Base-by-base conservation (phyloP, 2,888 invertebrate species). In the Argyra leucocephala region DNA sequence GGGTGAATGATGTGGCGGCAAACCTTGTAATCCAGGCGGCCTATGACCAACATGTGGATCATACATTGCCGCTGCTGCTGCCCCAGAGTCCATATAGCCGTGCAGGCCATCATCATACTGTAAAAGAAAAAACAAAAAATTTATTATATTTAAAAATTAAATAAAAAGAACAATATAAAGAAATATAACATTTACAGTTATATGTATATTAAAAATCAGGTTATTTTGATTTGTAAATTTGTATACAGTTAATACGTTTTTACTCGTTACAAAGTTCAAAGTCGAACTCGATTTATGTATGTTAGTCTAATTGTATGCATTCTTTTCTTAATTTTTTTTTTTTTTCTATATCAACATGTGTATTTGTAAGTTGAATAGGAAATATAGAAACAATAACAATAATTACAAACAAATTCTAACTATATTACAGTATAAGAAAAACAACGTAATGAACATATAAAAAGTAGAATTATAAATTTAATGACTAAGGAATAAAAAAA, bases 101-200 rank as follows among this genome's bases (percentile, higher is more conserved):
- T 89, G 88, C 84, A 93, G 90, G 85, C 92, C 91, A 84, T 93
- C 93, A 85, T 94, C 93, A 86, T 94, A 94, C 93, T 94, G 83
- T n/a, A 80, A 82, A 69, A 72, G 65, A 64, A 31, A 61, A 21
- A 63, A 60, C 66, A 57, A 63, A 60, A 62, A 57, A 61, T 66
- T 12, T 9, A 15, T 37, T 37, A 9, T 37, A 37, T 37, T 10
- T 37, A 37, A 5, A 37, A 9, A 10, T 31, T 31, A 31, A 31
- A 31, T 7, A 31, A 6, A n/a, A 31, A 31, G 9, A 3, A 31
- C 3, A 31, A 31, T 31, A 1, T 6, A 31, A 6, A 31, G 12
- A 4, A 31, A 6, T 31, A 31, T 6, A n/a, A 31, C 26, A 26
- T 26, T n/a, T n/a, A n/a, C n/a, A n/a, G n/a, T n/a, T n/a, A n/a